These are phyloP conservation scores for Lipophrys pholis DNA, from an alignment of 2,113 vertebrate genomes.

Conservation along the genomic window DNA sequence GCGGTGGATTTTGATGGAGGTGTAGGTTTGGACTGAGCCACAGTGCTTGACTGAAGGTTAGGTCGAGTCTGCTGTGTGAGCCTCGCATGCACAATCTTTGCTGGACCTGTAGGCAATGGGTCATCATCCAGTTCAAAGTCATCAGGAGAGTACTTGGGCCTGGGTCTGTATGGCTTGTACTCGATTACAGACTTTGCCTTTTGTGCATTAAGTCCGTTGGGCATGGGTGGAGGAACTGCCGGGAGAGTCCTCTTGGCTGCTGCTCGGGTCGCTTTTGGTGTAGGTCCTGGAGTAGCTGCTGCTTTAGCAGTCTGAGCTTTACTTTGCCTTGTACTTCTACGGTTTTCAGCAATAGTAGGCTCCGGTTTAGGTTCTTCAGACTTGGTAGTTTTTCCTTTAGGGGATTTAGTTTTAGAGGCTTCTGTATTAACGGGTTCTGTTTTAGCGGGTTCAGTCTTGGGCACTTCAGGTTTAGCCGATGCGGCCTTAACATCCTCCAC, in stretches of 20 bases:
- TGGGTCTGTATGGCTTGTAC: constrained; percentile 83
- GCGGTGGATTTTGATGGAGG: constrained; percentile 23
- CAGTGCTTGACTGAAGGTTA: constrained; percentile 9
- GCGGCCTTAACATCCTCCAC: constrained; percentile 7
- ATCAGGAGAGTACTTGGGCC: constrained; percentile 83
- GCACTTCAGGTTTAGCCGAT: constrained; percentile 19
- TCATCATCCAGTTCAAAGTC: constrained; percentile 86
- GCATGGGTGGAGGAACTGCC: constrained; percentile 81
- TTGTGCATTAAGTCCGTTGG: constrained; percentile 78
- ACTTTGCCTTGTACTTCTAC: constrained; percentile 62
- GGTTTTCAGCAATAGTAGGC: constrained; percentile 32
- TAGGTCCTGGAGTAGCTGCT: constrained; percentile 35
- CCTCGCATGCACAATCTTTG: constrained; percentile 24
- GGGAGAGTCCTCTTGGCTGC: constrained; percentile 75
- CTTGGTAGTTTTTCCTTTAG: constrained; percentile 43
- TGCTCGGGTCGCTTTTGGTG: constrained; percentile 64
- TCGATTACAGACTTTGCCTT: constrained; percentile 75
- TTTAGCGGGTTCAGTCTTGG: constrained; percentile 34
- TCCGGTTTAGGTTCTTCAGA: constrained; percentile 12
- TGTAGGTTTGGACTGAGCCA: constrained; percentile 23
- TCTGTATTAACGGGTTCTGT: constrained; percentile 32
- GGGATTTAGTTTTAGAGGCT: constrained; percentile 30
- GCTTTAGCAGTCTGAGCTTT: constrained; percentile 55
- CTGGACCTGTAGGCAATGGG: constrained; percentile 51
- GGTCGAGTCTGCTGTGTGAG: constrained; percentile 8